phyloP scores from a whole-genome alignment of 2,888 invertebrate species.

The Thereva unica region DNA sequence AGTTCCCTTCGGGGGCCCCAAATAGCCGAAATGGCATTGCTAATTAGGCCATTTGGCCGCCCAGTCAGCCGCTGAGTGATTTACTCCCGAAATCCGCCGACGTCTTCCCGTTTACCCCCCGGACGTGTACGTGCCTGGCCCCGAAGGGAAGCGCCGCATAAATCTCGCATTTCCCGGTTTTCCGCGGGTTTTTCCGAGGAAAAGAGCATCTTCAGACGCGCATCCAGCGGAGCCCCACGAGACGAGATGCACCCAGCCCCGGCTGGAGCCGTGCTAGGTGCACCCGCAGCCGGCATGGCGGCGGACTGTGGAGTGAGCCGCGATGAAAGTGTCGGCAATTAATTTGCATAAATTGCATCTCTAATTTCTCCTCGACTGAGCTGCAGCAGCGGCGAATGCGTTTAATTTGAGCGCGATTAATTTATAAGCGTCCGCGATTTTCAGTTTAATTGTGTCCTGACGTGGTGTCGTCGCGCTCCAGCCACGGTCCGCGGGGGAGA shows the following conservation, averaged over 20 bases:
- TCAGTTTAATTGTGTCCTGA: slow-evolving; percentile 32
- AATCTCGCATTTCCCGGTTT: slow-evolving; percentile 34
- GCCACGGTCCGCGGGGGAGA: slow-evolving; percentile 8
- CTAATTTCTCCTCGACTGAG: slow-evolving; percentile 37
- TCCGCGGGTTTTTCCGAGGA: slow-evolving; percentile 25
- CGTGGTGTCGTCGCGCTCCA: slow-evolving; percentile 2
- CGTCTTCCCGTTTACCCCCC: slow-evolving; percentile 28
- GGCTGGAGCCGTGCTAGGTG: slow-evolving; percentile 18
- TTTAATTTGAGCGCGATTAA: slow-evolving; percentile 42
- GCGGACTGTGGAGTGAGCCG: slow-evolving; percentile 30
- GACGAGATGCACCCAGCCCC: neutral
- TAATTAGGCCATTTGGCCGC: slow-evolving; percentile 40
- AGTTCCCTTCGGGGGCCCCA: slow-evolving; percentile 25
- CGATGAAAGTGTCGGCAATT: slow-evolving; percentile 43
- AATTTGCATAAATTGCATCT: slow-evolving; percentile 43
- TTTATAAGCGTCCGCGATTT: slow-evolving; percentile 38
- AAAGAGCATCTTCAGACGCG: slow-evolving; percentile 16
- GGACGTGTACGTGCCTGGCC: neutral
- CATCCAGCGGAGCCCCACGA: slow-evolving; percentile 24
- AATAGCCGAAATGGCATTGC: slow-evolving; percentile 39
- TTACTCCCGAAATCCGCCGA: slow-evolving; percentile 34
- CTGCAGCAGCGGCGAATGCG: slow-evolving; percentile 23
- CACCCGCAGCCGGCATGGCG: slow-evolving; percentile 35
- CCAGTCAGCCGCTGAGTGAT: slow-evolving; percentile 37
- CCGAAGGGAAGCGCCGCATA: slow-evolving; percentile 29